Evolutionary conservation across 2,888 invertebrate genomes (phyloP), one percentile per base, ranked within the genome.

Genomic region (Caradrina kadenii): DNA sequence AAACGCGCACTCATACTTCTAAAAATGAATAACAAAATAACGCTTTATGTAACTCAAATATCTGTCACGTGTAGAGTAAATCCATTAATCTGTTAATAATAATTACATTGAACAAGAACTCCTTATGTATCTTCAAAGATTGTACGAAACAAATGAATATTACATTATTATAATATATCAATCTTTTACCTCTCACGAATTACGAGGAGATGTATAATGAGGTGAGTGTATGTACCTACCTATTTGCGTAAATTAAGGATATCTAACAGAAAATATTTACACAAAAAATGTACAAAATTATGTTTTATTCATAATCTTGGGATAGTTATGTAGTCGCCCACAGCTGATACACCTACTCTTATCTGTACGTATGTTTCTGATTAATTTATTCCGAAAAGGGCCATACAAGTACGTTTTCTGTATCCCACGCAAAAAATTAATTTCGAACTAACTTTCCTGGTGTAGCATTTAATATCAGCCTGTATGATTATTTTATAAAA

Each of bases 101-200:
- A 69, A 76, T 76, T 56, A 69, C 31, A 39, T 50, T 39, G 22
- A n/a, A 26, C 49, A 35, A 31, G 35, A 63, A 63, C 58, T 50
- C 53, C 35, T 31, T 39, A 75, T 13, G 56, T 31, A 54, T 26
- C 53, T 53, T 22, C 17, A 48, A 50, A 69, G 39, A 50, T 60
- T 59, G 45, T 19, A 21, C 59, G 54, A 48, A 70, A 17, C 49
- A 21, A 55, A 70, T 70, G 71, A 74, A 74, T 74, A 74, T 70
- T 59, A 63, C 21, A 69, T 76, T 70, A 73, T 59, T 45, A 21
- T 68, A 68, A 72, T 75, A 53, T 68, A 49, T 49, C 35, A 42
- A 68, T 49, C 26, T 54, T 52, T 35, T 59, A 35, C 26, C 11
- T n/a, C 53, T 15, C 42, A 1, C 10, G 8, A 10, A n/a, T 54